A percentile compares a stretch with the other conserved stretches of the same genome.
phyloP scores from a whole-genome alignment of 2,888 invertebrate species.

The Nomada lathburiana region DNA sequence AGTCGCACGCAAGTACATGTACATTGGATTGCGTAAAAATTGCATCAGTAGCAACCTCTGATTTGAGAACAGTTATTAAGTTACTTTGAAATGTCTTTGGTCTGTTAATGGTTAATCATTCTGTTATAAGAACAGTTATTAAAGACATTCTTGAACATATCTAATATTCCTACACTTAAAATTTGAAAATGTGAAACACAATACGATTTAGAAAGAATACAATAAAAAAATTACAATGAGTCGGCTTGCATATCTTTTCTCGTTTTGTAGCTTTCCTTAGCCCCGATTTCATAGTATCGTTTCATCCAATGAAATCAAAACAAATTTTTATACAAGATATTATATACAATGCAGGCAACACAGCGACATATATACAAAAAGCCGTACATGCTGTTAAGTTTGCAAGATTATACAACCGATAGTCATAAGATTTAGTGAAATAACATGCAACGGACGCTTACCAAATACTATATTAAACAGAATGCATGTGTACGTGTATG shows the following conservation, averaged over 20 bases:
- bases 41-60: too few relatives aligned
- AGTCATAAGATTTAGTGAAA: constrained; percentile 32
- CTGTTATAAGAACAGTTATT: too few relatives aligned
- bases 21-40: too few relatives aligned
- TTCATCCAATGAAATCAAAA: background rate
- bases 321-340: constrained; percentile 19
- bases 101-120: too few relatives aligned
- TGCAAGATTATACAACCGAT: background rate
- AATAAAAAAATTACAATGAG: constrained; percentile 1
- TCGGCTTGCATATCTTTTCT: background rate
- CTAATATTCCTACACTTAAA: too few relatives aligned
- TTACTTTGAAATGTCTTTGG: too few relatives aligned
- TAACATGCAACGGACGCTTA: constrained; percentile 42
- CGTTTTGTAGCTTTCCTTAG: background rate
- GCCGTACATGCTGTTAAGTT: constrained; percentile 5
- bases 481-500: background rate
- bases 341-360: constrained; percentile 32
- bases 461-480: constrained; percentile 24
- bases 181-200: background rate
- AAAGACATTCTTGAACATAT: too few relatives aligned
- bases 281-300: background rate
- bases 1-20: too few relatives aligned
- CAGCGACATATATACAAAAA: constrained; percentile 36
- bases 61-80: too few relatives aligned
- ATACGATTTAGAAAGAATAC: background rate